Percentiles rank a stretch among this genome's conserved stretches.
Evolutionary conservation across 2,888 invertebrate species (phyloP).

Genomic region (Panzeria rudis): DNA sequence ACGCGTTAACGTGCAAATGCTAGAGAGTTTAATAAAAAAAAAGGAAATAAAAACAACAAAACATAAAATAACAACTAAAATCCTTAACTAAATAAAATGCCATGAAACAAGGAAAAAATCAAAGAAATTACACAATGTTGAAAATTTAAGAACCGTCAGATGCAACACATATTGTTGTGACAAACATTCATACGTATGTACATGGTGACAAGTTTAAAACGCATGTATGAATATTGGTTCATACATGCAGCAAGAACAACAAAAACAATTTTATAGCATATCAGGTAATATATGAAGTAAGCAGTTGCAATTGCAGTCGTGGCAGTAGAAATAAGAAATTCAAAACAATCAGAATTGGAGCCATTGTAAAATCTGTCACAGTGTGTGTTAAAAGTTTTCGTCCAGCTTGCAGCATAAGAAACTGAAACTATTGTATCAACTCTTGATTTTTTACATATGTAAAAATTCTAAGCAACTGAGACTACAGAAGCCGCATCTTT

Average conservation of each 20-base stretch:
- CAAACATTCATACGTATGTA: not conserved
- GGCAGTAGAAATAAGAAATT: constrained; percentile 7
- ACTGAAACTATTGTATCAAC: too few species aligned
- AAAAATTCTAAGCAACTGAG: too few species aligned
- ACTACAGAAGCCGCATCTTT: too few species aligned
- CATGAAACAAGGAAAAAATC: not conserved
- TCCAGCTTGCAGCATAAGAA: not conserved
- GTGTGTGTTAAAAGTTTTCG: not conserved
- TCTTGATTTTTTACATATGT: too few species aligned
- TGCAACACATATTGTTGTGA: constrained; percentile 27
- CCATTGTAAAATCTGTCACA: not conserved
- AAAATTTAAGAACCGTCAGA: constrained; percentile 39
- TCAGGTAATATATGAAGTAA: constrained; percentile 60
- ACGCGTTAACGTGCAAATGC: constrained; percentile 72
- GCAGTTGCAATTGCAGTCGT: constrained; percentile 17
- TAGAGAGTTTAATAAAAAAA: constrained; percentile 65
- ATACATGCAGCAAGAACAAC: not conserved
- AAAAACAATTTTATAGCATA: not conserved
- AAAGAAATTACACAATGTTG: constrained; percentile 19
- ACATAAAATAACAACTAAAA: constrained; percentile 45
- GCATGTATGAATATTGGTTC: constrained; percentile 19
- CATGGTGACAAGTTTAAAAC: constrained; percentile 8
- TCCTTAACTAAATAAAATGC: constrained; percentile 51
- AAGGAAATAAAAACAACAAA: constrained; percentile 22
- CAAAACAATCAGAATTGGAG: constrained; percentile 9